Base-by-base conservation (phyloP, 2,797 vertebrate genomes). In the Catharus ustulatus region DNA sequence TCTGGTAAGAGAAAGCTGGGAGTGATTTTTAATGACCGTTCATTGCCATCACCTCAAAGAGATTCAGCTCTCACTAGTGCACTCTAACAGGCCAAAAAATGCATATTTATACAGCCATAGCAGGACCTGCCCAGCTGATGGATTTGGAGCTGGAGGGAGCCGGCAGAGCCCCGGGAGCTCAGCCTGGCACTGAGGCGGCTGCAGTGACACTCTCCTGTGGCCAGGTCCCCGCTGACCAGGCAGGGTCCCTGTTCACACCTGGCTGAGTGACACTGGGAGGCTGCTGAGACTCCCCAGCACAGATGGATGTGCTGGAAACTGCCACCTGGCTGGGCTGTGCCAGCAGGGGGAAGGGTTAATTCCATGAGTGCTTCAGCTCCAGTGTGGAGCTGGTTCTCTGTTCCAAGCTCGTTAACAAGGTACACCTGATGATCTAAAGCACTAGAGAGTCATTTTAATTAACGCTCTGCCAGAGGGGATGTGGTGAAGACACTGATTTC, bases 401-500 rank as follows among this genome's bases (percentile, higher is more conserved):
- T 84, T 90, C 90, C 76, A 81, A 90, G 90, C 94, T 93, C 86
- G 67, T 96, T 95, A 96, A 94, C 92, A 92, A 94, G 67, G 88
- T 93, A 90, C 90, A 95, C 93, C 92, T 96, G 95, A 95, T 95
- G 95, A 96, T 95, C 93, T 91, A 92, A 94, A 94, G 95, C 93
- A 96, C 94, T 90, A 84, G 93, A 95, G 94, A 95, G 90, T 93
- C 84, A 89, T 96, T 97, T 96, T 94, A 95, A 95, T 97, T 97
- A 95, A 94, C 64, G 36, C 88, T 94, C 78, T 94, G 94, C 94
- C 86, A 93, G 94, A 90, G 86, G 96, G 95, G 94, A 94, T 95
- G 90, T 92, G 96, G 93, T 94, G 88, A 90, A 96, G 96, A 92
- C 92, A 88, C 95, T 94, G 95, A 90, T 96, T 95, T 95, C 91